A percentile compares a stretch with the other conserved stretches of the same genome.
These are phyloP conservation scores for Girardinus metallicus DNA, from an alignment of 2,797 vertebrate genomes.

Conservation along the genomic window DNA sequence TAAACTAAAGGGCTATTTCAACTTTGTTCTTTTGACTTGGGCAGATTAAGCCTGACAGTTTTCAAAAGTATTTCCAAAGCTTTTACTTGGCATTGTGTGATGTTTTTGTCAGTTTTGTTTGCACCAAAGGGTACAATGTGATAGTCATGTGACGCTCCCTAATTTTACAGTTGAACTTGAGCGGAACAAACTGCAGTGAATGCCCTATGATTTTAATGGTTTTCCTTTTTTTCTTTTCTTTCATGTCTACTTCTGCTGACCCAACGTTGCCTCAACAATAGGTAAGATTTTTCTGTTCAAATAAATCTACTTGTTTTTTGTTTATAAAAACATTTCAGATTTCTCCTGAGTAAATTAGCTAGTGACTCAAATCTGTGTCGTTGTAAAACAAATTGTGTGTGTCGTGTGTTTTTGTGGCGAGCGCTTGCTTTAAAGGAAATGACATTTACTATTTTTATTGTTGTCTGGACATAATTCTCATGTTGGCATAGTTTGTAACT, in stretches of 20 bases:
- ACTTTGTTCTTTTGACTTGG: background rate
- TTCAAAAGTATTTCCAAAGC: no score
- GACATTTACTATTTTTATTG: background rate
- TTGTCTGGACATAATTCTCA: background rate
- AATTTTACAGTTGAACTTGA: background rate
- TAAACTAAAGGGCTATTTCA: background rate
- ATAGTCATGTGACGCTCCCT: background rate
- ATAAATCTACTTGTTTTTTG: background rate
- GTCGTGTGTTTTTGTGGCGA: background rate
- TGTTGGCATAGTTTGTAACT: background rate
- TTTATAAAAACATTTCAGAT: background rate
- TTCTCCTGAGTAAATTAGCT: background rate
- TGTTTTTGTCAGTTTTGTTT: background rate
- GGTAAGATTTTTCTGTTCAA: conserved; percentile 61
- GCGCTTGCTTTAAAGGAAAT: background rate
- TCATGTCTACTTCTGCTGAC: conserved; percentile 51
- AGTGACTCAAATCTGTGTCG: background rate
- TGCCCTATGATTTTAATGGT: conserved; percentile 34
- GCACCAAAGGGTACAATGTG: background rate
- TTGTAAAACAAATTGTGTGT: background rate
- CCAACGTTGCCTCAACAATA: conserved; percentile 42
- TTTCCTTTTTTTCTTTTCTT: conserved; percentile 39
- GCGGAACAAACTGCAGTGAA: background rate
- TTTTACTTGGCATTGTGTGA: background rate
- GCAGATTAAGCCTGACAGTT: no score